These are phyloP conservation scores for Bursaphelenchus okinawaensis DNA, from an alignment of 2,888 invertebrate genomes.

Conservation along the genomic window DNA sequence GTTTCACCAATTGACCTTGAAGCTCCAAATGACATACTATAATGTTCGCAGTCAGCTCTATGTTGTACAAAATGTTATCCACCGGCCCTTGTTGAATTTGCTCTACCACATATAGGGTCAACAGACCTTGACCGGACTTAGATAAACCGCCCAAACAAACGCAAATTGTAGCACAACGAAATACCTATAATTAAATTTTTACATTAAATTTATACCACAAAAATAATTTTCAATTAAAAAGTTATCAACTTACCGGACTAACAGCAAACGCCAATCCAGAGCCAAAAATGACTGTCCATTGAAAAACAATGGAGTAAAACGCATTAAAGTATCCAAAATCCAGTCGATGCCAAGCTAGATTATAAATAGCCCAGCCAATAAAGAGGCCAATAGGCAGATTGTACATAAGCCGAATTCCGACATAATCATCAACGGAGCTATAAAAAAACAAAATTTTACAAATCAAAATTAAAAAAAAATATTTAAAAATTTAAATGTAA, in stretches of 20 bases:
- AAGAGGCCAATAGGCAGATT: conserved; percentile 40
- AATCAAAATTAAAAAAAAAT: background rate
- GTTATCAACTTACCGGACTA: conserved; percentile 33
- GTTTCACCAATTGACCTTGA: conserved; percentile 39
- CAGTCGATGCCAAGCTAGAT: conserved; percentile 44
- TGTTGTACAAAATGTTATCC: conserved; percentile 42
- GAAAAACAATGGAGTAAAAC: conserved; percentile 21
- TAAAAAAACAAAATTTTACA: conserved; percentile 14
- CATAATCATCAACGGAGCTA: conserved; percentile 44
- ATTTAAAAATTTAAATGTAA: background rate
- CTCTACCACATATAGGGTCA: conserved; percentile 31
- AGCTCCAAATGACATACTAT: conserved; percentile 46
- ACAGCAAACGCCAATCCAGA: conserved; percentile 39
- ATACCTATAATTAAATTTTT: conserved; percentile 32
- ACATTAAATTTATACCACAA: no score
- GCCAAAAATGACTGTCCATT: conserved; percentile 37
- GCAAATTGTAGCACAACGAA: conserved; percentile 47
- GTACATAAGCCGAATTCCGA: conserved; percentile 35
- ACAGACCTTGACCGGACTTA: conserved; percentile 39
- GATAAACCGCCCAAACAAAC: conserved; percentile 44
- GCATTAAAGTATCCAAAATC: conserved; percentile 47
- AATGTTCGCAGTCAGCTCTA: conserved; percentile 37
- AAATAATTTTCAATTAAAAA: background rate
- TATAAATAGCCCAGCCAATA: conserved; percentile 38
- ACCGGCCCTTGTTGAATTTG: conserved; percentile 44